Evolutionary conservation across 35 echinoderm and acorn worm species (phyloP).

Genomic region (Hemicentrotus pulcherrimus): DNA sequence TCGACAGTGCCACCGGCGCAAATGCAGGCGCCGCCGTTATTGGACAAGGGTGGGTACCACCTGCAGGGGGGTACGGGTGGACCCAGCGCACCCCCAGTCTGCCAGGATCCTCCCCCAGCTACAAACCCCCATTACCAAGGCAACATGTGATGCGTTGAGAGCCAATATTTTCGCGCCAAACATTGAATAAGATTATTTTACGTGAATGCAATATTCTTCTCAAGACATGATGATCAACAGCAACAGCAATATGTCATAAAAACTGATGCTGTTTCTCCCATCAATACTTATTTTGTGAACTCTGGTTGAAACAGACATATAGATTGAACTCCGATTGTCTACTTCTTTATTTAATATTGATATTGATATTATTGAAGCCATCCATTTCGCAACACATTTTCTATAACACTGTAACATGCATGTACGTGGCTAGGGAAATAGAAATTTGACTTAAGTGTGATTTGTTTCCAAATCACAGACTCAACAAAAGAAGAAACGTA

Average conservation of each 20-base stretch:
- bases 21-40: slow-evolving; percentile 45
- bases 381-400: background rate
- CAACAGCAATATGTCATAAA: background rate
- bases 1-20: background rate
- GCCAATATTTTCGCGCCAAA: background rate
- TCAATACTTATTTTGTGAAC: background rate
- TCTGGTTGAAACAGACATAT: no score
- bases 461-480: no score
- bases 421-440: no score
- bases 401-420: no score
- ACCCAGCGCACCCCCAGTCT: slow-evolving; percentile 31
- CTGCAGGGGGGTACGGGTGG: background rate
- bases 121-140: slow-evolving; percentile 31
- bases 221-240: background rate
- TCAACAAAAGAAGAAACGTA: no score
- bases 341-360: background rate
- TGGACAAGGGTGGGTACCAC: slow-evolving; percentile 44
- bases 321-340: no score
- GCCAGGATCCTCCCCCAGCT: background rate
- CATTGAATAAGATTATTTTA: background rate
- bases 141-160: background rate
- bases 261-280: background rate
- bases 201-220: background rate
- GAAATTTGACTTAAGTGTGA: no score
- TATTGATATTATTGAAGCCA: background rate